Evolutionary conservation across 2,888 invertebrate species (phyloP).

Genomic region (Monoplex corrugatus): DNA sequence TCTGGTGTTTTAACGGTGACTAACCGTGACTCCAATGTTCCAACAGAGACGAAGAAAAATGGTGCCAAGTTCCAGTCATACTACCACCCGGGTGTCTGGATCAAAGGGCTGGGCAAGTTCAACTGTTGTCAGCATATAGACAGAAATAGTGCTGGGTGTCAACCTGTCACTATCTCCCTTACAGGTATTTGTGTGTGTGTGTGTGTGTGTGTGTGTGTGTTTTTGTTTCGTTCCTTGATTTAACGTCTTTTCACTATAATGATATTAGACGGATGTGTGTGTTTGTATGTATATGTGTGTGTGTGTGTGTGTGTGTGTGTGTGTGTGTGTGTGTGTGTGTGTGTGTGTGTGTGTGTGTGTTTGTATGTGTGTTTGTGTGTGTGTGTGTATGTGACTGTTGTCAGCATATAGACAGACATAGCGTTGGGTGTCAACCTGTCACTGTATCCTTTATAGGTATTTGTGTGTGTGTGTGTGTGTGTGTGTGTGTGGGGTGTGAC

Average conservation of each 20-base stretch:
- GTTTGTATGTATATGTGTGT: neutral
- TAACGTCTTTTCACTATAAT: too few relatives aligned
- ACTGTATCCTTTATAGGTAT: neutral
- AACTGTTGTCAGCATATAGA: slow-evolving; percentile 43
- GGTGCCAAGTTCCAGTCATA: slow-evolving; percentile 18
- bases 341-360: neutral
- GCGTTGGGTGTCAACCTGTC: neutral
- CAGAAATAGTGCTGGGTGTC: slow-evolving; percentile 19
- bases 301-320: too few relatives aligned
- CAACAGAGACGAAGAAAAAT: slow-evolving; percentile 37
- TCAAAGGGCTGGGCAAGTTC: slow-evolving; percentile 45
- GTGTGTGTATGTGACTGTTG: too few relatives aligned
- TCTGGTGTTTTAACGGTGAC: too few relatives aligned
- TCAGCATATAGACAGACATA: neutral
- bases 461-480: neutral
- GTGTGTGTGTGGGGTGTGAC: too few relatives aligned
- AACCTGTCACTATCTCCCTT: slow-evolving; percentile 38
- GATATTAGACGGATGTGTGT: too few relatives aligned
- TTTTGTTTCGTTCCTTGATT: too few relatives aligned
- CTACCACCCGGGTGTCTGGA: slow-evolving; percentile 48
- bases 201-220: too few relatives aligned
- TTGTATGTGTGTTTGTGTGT: too few relatives aligned
- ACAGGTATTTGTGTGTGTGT: too few relatives aligned
- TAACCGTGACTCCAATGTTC: too few relatives aligned
- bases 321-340: neutral